phyloP scores from a whole-genome alignment of 2,888 invertebrate genomes.

The Melangyna quadrimaculata region DNA sequence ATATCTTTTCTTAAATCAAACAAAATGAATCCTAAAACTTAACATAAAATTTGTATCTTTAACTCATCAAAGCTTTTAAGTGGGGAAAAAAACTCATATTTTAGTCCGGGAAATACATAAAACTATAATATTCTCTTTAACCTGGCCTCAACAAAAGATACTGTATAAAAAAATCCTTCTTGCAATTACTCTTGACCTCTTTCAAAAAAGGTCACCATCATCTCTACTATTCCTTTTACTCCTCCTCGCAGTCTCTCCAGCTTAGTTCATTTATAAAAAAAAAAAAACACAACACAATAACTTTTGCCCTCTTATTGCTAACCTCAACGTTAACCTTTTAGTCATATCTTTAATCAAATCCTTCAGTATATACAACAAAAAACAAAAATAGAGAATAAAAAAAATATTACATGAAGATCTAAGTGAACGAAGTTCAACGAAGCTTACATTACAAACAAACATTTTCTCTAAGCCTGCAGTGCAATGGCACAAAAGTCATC shows the following conservation, averaged over 20 bases:
- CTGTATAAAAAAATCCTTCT: not conserved
- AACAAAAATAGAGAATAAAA: not conserved
- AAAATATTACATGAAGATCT: conserved; percentile 45
- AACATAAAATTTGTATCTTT: not conserved
- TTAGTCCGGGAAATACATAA: not conserved
- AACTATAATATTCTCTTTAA: not conserved
- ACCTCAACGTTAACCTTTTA: conserved; percentile 42
- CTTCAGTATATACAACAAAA: not conserved
- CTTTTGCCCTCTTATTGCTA: not conserved
- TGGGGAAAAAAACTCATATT: not conserved
- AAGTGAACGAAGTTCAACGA: conserved; percentile 63
- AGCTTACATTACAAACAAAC: conserved; percentile 28
- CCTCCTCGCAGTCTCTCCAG: not conserved
- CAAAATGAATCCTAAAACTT: not conserved
- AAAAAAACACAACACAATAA: not conserved
- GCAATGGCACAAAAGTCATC: conserved; percentile 68
- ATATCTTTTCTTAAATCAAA: no score
- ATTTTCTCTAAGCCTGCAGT: conserved; percentile 46
- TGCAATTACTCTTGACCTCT: conserved; percentile 34
- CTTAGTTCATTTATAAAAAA: not conserved
- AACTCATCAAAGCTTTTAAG: not conserved
- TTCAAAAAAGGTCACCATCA: conserved; percentile 22
- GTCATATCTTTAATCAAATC: conserved; percentile 58
- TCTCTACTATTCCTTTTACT: not conserved
- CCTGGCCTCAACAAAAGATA: not conserved